These are phyloP conservation scores for Apis cerana DNA, from an alignment of 1,140 invertebrate genomes.

Conservation along the genomic window DNA sequence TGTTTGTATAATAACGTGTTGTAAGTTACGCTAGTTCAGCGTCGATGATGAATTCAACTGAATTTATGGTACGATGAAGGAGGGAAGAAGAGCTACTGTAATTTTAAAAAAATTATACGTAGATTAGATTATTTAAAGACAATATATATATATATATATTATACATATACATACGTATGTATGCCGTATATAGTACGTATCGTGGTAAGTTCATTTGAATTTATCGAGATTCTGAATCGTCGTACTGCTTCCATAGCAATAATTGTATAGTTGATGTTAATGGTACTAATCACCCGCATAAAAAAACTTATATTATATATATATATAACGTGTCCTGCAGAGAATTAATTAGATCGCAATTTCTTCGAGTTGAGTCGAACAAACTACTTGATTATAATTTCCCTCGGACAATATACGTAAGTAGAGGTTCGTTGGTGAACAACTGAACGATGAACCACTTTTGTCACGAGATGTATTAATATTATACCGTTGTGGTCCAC, in stretches of 20 bases:
- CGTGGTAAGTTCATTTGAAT: conserved; percentile 72
- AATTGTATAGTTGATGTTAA: conserved; percentile 79
- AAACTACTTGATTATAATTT: conserved; percentile 67
- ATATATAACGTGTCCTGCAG: conserved; percentile 54
- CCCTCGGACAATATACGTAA: conserved; percentile 74
- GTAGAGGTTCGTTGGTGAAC: conserved; percentile 43
- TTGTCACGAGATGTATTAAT: conserved; percentile 51
- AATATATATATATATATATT: conserved; percentile 65
- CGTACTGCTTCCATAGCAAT: conserved; percentile 80
- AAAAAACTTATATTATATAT: conserved; percentile 18
- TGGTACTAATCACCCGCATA: conserved; percentile 73
- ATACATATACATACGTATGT: conserved; percentile 1
- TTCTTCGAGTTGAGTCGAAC: conserved; percentile 72
- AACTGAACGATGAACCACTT: conserved; percentile 42
- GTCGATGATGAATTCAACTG: conserved; percentile 74
- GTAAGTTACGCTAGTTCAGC: conserved; percentile 73
- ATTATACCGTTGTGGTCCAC: conserved; percentile 10
- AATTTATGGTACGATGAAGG: conserved; percentile 49
- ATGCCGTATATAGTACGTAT: not conserved
- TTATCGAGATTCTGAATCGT: conserved; percentile 73
- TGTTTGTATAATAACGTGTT: conserved; percentile 75
- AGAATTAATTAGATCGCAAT: conserved; percentile 67
- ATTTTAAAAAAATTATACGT: conserved; percentile 62
- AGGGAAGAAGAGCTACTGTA: conserved; percentile 56
- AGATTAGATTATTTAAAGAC: conserved; percentile 70